Conservation (phyloP, 2,888 invertebrate species). For the Thyatira batis region DNA sequence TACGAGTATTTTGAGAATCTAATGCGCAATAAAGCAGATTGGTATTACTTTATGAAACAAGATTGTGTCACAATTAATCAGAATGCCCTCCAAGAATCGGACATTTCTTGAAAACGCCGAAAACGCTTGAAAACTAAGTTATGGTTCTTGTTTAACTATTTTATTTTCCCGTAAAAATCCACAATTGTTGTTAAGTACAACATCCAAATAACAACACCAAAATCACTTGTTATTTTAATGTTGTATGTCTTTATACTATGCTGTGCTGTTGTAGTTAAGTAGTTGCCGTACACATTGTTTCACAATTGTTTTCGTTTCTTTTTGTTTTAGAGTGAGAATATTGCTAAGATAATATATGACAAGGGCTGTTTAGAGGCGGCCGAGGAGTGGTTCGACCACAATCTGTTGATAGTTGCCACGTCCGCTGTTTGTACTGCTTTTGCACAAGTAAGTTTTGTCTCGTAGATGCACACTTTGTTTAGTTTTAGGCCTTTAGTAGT, state of each 20-base stretch:
- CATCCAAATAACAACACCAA: not conserved
- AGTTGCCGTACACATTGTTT: slow-evolving; percentile 18
- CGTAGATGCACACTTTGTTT: slow-evolving; percentile 49
- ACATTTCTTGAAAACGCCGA: too few species aligned
- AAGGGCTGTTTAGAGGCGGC: slow-evolving; percentile 97
- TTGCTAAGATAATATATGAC: slow-evolving; percentile 93
- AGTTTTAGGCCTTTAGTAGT: not conserved
- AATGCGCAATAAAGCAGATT: too few species aligned
- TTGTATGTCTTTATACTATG: not conserved
- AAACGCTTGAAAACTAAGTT: not conserved
- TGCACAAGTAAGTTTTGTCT: slow-evolving; percentile 90
- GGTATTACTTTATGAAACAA: too few species aligned
- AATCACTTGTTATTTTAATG: not conserved
- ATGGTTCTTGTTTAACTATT: too few species aligned
- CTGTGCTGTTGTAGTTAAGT: not conserved
- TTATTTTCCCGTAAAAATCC: not conserved
- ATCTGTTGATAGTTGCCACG: slow-evolving; percentile 95
- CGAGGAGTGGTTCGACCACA: slow-evolving; percentile 97
- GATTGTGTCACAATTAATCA: too few species aligned
- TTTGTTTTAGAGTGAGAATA: slow-evolving; percentile 88
- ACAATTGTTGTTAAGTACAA: not conserved
- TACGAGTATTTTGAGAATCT: too few species aligned
- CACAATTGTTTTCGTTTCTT: slow-evolving; percentile 53
- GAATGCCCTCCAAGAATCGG: too few species aligned
- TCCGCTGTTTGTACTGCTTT: slow-evolving; percentile 94